Evolutionary conservation across 2,888 invertebrate genomes (phyloP), one percentile per base, ranked within the genome.

Genomic region (Drosophila robusta): DNA sequence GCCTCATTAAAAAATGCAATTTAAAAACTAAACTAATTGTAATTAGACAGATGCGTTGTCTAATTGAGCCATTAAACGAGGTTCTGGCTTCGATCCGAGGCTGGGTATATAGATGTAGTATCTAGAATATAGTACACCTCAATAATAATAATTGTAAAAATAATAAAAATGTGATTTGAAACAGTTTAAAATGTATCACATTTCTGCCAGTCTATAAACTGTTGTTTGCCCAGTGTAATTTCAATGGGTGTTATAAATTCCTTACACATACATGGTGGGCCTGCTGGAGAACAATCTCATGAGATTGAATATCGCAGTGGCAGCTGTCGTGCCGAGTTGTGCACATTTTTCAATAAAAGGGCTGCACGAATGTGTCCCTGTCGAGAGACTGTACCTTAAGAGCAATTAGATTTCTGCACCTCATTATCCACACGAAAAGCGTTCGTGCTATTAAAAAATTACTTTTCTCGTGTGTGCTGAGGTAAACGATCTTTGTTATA

Each of bases 361-460:
- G 57, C 61, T 65, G 76, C 80, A 75, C 70, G 80, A 79, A 75
- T 65, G 63, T 74, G 47, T 68, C 55, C 62, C 57, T 57, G 58
- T 12, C 29, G 41, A 34, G 38, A 16, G 39, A 26, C 22, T 44
- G 14, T 55, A 64, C 32, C 44, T 51, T 46, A 29, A 42, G 36
- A 61, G 75, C 64, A 75, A 77, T 80, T 76, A 79, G 66, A 77
- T 54, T 70, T 70, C 79, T 61, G 71, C 70, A 66, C 63, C 70
- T 79, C 70, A 70, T 79, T 61, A 76, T 65, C 64, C 71, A 61
- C 80, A 79, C 76, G 64, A 66, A 67, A 74, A 67, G 58, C 60
- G 57, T 61, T 61, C 66, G 63, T 63, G 74, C 56, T 44, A 52
- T 57, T 54, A 58, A 55, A 56, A 60, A 77, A 73, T 77, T 74